Conservation (phyloP, 2,888 invertebrate genomes). For the Ypsolopha scabrella region DNA sequence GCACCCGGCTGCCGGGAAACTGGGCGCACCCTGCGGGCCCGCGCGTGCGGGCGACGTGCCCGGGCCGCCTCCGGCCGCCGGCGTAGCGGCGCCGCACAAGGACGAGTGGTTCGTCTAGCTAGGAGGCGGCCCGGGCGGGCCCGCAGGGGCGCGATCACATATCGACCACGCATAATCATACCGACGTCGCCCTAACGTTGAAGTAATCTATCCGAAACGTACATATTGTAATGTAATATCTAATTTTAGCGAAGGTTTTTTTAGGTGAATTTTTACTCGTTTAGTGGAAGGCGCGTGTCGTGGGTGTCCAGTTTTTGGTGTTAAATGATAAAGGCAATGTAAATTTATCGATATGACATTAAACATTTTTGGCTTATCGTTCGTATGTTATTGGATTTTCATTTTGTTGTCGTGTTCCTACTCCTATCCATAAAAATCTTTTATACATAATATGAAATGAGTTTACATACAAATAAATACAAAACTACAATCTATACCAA, state of each 20-base stretch:
- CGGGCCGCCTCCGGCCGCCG: conserved; percentile 96
- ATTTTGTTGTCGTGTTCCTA: conserved; percentile 14
- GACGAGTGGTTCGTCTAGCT: conserved; percentile 91
- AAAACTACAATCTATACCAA: no score
- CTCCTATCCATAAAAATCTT: no score
- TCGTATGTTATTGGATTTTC: conserved; percentile 59
- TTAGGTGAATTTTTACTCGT: conserved; percentile 64
- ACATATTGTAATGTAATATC: conserved; percentile 27
- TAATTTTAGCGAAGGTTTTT: conserved; percentile 56
- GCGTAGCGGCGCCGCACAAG: conserved; percentile 90
- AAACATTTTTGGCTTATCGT: conserved; percentile 70
- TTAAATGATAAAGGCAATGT: conserved; percentile 59
- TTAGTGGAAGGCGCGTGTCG: conserved; percentile 45
- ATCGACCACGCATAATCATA: conserved; percentile 9
- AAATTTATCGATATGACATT: conserved; percentile 67
- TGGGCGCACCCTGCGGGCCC: conserved; percentile 94
- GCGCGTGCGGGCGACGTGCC: conserved; percentile 78
- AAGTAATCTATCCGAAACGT: conserved; percentile 33
- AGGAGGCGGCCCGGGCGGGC: conserved; percentile 30
- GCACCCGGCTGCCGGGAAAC: conserved; percentile 85
- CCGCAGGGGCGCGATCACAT: conserved; percentile 34
- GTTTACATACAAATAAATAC: no score
- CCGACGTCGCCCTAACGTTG: conserved; percentile 1
- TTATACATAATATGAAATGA: not conserved
- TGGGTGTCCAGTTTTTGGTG: conserved; percentile 59